Conservation (phyloP, 2,113 vertebrate genomes). For the Anoplopoma fimbria region DNA sequence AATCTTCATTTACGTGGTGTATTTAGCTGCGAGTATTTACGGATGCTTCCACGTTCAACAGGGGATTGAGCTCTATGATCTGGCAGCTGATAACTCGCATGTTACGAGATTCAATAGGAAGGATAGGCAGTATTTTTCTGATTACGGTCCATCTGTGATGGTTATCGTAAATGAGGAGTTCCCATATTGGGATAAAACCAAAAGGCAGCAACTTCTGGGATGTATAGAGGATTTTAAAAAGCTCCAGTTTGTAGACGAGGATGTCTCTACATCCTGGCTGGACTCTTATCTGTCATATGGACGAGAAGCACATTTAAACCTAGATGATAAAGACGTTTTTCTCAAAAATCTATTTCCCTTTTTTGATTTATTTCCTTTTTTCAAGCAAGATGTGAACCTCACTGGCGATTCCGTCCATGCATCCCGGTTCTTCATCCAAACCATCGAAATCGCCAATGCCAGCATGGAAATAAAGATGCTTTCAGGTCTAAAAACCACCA, state of each 20-base stretch:
- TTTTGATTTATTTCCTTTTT: slow-evolving; percentile 58
- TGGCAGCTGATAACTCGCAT: slow-evolving; percentile 81
- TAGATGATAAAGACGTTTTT: slow-evolving; percentile 65
- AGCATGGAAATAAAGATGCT: slow-evolving; percentile 76
- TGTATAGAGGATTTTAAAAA: slow-evolving; percentile 74
- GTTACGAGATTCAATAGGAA: slow-evolving; percentile 71
- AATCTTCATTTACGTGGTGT: slow-evolving; percentile 73
- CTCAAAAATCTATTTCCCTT: slow-evolving; percentile 70
- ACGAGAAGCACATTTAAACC: slow-evolving; percentile 48
- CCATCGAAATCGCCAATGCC: slow-evolving; percentile 61
- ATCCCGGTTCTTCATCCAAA: slow-evolving; percentile 84
- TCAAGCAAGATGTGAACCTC: slow-evolving; percentile 78
- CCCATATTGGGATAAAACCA: slow-evolving; percentile 79
- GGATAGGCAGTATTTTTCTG: slow-evolving; percentile 81
- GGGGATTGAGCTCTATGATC: slow-evolving; percentile 81
- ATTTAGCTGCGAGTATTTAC: slow-evolving; percentile 78
- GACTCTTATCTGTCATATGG: slow-evolving; percentile 63
- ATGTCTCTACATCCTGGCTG: slow-evolving; percentile 80
- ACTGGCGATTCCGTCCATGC: slow-evolving; percentile 58
- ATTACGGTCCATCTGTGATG: slow-evolving; percentile 82
- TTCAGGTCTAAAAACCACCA: slow-evolving; percentile 64
- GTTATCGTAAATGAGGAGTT: slow-evolving; percentile 77
- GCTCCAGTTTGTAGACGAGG: slow-evolving; percentile 58
- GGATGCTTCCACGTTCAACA: slow-evolving; percentile 80
- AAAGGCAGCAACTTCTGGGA: slow-evolving; percentile 63